A percentile compares a stretch with the other conserved stretches of the same genome.
Conservation (phyloP, 2,888 invertebrate species). For the Vesta saturnalis region DNA sequence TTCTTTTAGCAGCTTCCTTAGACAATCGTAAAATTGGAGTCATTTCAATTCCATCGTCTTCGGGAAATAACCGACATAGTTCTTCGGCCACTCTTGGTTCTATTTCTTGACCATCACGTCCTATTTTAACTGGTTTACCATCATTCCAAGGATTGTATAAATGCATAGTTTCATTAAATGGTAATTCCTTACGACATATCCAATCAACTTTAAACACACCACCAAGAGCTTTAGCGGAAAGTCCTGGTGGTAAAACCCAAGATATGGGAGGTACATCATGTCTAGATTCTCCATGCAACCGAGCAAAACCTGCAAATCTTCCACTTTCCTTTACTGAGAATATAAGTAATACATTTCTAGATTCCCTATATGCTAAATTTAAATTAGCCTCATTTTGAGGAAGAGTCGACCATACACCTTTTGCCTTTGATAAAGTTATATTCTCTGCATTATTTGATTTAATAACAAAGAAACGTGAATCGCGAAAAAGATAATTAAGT, state of each 20-base stretch:
- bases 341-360: slow-evolving; percentile 92
- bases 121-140: slow-evolving; percentile 98
- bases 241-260: slow-evolving; percentile 94
- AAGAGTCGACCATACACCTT: slow-evolving; percentile 97
- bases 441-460: slow-evolving; percentile 99
- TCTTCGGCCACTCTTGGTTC: slow-evolving; percentile 96
- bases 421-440: slow-evolving; percentile 91
- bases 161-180: slow-evolving; percentile 91
- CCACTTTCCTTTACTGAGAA: slow-evolving; percentile 99
- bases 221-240: slow-evolving; percentile 91
- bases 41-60: slow-evolving; percentile 91
- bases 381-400: slow-evolving; percentile 97
- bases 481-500: slow-evolving; percentile 93
- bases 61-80: slow-evolving; percentile 91
- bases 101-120: slow-evolving; percentile 98
- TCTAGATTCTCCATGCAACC: slow-evolving; percentile 87
- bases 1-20: slow-evolving; percentile 80
- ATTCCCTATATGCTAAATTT: slow-evolving; percentile 93
- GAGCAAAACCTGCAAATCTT: slow-evolving; percentile 93
- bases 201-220: slow-evolving; percentile 97
- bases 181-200: slow-evolving; percentile 94
- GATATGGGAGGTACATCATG: slow-evolving; percentile 90
- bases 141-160: slow-evolving; percentile 98
- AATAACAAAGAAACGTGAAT: slow-evolving; percentile 94
- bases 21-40: slow-evolving; percentile 87